Percentiles rank a stretch among this genome's conserved stretches.
These are phyloP conservation scores for Scophthalmus maximus DNA, from an alignment of 2,113 vertebrate genomes.

Conservation along the genomic window DNA sequence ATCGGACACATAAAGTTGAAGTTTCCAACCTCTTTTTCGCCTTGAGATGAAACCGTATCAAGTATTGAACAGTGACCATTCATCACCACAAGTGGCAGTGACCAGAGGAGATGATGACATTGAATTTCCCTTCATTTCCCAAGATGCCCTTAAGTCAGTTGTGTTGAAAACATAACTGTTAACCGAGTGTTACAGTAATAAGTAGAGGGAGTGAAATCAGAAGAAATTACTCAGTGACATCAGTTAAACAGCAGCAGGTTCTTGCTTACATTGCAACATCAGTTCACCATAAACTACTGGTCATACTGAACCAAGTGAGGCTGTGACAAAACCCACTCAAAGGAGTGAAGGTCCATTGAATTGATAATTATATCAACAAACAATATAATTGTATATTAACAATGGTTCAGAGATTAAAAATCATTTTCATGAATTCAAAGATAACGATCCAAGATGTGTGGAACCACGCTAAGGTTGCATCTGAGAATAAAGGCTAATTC, in stretches of 20 bases:
- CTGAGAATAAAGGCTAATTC: background rate
- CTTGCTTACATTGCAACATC: background rate
- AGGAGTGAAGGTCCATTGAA: background rate
- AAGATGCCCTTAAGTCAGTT: constrained; percentile 3
- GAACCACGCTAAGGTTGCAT: background rate
- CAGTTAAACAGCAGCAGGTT: background rate
- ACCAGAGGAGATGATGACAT: background rate
- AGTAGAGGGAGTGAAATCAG: background rate
- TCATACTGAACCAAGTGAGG: background rate
- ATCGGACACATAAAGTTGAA: background rate
- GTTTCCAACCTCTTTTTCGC: background rate
- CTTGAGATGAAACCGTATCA: constrained; percentile 3
- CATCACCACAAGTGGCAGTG: background rate
- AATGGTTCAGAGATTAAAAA: too few species aligned
- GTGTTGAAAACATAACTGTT: background rate
- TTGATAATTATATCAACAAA: too few species aligned
- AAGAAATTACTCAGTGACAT: background rate
- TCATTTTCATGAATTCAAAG: too few species aligned
- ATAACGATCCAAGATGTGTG: background rate
- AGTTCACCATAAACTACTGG: too few species aligned
- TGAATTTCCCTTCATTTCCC: constrained; percentile 21
- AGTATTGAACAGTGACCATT: background rate
- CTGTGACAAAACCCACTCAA: background rate
- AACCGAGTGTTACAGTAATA: background rate
- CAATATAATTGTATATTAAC: too few species aligned